Conservation (phyloP, 1,140 invertebrate species). For the Ceratitis capitata region DNA sequence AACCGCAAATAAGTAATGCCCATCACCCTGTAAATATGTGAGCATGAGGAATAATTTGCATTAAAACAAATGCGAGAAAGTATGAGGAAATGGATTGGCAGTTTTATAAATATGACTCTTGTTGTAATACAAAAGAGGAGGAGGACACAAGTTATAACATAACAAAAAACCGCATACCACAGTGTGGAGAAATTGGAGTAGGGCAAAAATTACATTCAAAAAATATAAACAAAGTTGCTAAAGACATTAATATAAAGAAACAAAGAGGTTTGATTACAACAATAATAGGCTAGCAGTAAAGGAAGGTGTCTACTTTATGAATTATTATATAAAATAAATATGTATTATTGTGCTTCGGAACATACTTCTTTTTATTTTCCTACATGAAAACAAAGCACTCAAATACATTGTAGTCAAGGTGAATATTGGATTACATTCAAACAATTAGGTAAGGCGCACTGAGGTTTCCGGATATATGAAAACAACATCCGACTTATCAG, state of each 20-base stretch:
- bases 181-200: neutral
- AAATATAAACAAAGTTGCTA: too few relatives aligned
- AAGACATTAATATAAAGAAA: neutral
- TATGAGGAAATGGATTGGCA: neutral
- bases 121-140: neutral
- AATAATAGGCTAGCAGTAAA: neutral
- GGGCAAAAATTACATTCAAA: neutral
- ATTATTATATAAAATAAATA: neutral
- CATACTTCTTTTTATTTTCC: too few relatives aligned
- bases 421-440: neutral
- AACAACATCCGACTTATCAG: too few relatives aligned
- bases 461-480: neutral
- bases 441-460: neutral
- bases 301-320: neutral
- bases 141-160: neutral
- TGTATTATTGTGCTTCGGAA: neutral
- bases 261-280: neutral
- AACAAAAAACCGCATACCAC: neutral
- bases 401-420: neutral
- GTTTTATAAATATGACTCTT: neutral
- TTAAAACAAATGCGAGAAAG: neutral
- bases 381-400: neutral
- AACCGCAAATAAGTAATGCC: neutral
- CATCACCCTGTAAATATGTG: neutral
- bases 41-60: neutral